Base-by-base conservation (phyloP, 1,140 invertebrate species). In the Polyergus mexicanus region DNA sequence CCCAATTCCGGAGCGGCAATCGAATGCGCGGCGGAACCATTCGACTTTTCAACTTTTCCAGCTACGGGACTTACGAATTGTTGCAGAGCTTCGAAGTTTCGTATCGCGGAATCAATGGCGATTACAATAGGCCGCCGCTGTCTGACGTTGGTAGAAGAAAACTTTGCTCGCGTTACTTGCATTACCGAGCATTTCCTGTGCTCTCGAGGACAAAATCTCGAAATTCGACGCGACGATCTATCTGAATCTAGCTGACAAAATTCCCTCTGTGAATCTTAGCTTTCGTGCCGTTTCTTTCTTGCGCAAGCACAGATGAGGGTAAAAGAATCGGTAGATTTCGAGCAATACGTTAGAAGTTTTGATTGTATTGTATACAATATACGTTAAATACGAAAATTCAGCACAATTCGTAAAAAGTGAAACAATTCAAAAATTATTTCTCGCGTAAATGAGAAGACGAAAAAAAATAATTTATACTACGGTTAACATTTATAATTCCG, bases 31-130 rank as follows among this genome's bases (percentile, higher is more conserved):
- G n/a, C 47, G 74, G 54, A 65, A 86, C 75, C 72, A 68, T 66
- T 78, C 56, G 75, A 88, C 86, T 89, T 86, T 81, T 62, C 38
- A 86, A 88, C 81, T 89, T 89, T 86, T 75, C 69, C 77, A 65
- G 38, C 35, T 69, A 62, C 54, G 35, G 38, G 69, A 84, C 74
- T 87, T 63, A 56, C 62, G 56, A 85, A 51, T 51, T 51, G 84
- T 75, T 63, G 76, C 47, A 62, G 63, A 77, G 32, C 63, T 71
- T 81, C 22, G n/a, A 62, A 86, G 38, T 76, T 86, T 65, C 56
- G 38, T 83, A 44, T 28, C 16, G 65, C 32, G 72, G 22, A 84
- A 77, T 84, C 71, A 72, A 84, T 83, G 51, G 44, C 44, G 63
- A 89, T 89, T 89, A 86, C 71, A 88, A 88, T 86, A 51, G 63